phyloP scores from a whole-genome alignment of 2,888 invertebrate genomes.

The Lottia gigantea region DNA sequence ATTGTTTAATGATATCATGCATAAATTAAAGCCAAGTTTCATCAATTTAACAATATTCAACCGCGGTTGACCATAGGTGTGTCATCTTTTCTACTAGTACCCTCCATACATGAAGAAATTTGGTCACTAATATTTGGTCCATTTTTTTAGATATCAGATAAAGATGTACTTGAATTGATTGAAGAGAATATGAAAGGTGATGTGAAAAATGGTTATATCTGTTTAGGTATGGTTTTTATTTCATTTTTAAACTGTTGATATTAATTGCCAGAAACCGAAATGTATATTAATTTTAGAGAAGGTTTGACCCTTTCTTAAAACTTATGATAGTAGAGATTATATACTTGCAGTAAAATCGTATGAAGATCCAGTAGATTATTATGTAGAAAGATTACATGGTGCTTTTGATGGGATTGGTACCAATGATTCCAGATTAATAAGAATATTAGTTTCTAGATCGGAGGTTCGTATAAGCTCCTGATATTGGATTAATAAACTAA shows the following conservation, averaged over 20 bases:
- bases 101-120: too few relatives aligned
- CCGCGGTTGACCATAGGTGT: too few relatives aligned
- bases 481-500: too few relatives aligned
- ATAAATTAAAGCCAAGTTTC: too few relatives aligned
- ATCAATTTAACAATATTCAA: too few relatives aligned
- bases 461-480: conserved; percentile 21
- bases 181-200: conserved; percentile 44
- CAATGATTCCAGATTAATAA: conserved; percentile 42
- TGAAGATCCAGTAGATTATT: conserved; percentile 42
- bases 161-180: conserved; percentile 47
- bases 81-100: too few relatives aligned
- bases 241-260: too few relatives aligned
- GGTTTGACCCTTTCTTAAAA: too few relatives aligned
- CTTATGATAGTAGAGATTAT: neutral
- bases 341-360: conserved; percentile 40
- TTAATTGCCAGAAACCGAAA: too few relatives aligned
- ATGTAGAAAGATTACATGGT: conserved; percentile 39
- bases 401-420: conserved; percentile 44
- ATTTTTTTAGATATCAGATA: conserved; percentile 43
- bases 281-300: too few relatives aligned
- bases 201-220: conserved; percentile 48
- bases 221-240: conserved; percentile 40
- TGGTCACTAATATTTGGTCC: too few relatives aligned
- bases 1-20: too few relatives aligned
- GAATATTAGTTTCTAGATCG: conserved; percentile 46